Conservation (phyloP, 2,797 vertebrate genomes). For the Darevskia mixta region DNA sequence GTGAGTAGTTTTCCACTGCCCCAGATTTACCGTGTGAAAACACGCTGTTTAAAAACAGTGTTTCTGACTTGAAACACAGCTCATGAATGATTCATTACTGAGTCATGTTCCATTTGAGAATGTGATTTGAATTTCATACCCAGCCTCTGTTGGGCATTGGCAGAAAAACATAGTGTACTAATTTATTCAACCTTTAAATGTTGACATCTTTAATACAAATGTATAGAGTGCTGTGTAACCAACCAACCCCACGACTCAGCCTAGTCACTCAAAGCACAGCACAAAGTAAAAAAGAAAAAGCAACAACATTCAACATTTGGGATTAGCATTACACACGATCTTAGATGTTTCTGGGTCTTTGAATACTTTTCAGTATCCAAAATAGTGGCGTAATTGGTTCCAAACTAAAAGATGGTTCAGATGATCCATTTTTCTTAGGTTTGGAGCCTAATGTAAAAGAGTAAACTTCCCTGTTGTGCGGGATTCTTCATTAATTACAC, state of each 20-base stretch:
- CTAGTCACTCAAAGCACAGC: not conserved
- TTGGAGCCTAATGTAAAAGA: too few species aligned
- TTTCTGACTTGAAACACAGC: conserved; percentile 69
- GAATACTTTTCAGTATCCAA: not conserved
- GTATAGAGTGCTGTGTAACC: conserved; percentile 48
- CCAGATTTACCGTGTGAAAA: conserved; percentile 56
- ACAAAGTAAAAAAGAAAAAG: not conserved
- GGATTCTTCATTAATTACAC: not conserved
- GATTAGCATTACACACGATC: not conserved
- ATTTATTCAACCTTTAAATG: conserved; percentile 72
- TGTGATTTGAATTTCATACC: conserved; percentile 79
- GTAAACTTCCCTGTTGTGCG: too few species aligned
- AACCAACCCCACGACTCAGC: conserved; percentile 41
- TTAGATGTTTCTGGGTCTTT: not conserved
- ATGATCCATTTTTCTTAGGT: not conserved
- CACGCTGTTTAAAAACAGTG: conserved; percentile 67
- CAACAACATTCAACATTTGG: not conserved
- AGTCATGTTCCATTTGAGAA: conserved; percentile 78
- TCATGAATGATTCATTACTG: conserved; percentile 77
- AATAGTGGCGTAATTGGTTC: not conserved
- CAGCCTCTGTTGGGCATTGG: conserved; percentile 76
- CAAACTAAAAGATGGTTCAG: not conserved
- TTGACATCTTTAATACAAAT: conserved; percentile 74
- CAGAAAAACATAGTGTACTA: conserved; percentile 69
- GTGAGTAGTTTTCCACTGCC: conserved; percentile 78